phyloP scores from a whole-genome alignment of 2,113 vertebrate species.

The Brachyhypopomus gauderio region DNA sequence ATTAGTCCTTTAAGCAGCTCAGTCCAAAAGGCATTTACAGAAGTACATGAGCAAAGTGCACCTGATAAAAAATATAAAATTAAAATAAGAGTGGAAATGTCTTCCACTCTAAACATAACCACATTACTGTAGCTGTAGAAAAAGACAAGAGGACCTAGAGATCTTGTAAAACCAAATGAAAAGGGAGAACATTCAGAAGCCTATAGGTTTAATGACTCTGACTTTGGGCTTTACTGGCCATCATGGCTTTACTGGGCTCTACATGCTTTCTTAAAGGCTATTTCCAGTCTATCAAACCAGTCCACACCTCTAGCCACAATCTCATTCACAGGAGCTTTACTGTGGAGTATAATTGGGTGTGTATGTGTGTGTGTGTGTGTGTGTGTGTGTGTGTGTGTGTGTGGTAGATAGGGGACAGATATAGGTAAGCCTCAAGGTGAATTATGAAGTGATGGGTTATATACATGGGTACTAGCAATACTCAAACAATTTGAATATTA shows the following conservation, averaged over 20 bases:
- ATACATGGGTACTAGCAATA: slow-evolving; percentile 6
- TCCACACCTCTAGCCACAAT: slow-evolving; percentile 3
- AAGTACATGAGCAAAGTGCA: not conserved
- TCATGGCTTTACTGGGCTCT: slow-evolving; percentile 17
- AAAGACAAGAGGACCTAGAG: slow-evolving; percentile 12
- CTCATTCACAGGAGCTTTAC: slow-evolving; percentile 3
- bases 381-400: not conserved
- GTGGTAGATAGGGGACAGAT: not conserved
- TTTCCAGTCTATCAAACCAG: slow-evolving; percentile 36
- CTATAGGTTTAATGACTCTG: slow-evolving; percentile 18
- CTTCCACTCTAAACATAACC: slow-evolving; percentile 33
- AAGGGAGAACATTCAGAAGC: not conserved
- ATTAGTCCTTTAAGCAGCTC: not conserved
- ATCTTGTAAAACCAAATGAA: not conserved
- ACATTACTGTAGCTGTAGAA: slow-evolving; percentile 19
- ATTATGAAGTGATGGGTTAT: not conserved
- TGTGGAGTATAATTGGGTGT: slow-evolving; percentile 32
- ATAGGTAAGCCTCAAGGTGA: not conserved
- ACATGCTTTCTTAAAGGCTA: slow-evolving; percentile 52
- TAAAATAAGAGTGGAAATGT: too few species aligned
- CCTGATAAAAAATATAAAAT: not conserved
- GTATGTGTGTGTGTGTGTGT: not conserved
- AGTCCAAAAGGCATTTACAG: not conserved
- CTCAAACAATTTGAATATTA: slow-evolving; percentile 17
- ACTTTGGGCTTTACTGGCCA: not conserved